Base-by-base conservation (phyloP, 2,888 invertebrate species). In the Luperina testacea region DNA sequence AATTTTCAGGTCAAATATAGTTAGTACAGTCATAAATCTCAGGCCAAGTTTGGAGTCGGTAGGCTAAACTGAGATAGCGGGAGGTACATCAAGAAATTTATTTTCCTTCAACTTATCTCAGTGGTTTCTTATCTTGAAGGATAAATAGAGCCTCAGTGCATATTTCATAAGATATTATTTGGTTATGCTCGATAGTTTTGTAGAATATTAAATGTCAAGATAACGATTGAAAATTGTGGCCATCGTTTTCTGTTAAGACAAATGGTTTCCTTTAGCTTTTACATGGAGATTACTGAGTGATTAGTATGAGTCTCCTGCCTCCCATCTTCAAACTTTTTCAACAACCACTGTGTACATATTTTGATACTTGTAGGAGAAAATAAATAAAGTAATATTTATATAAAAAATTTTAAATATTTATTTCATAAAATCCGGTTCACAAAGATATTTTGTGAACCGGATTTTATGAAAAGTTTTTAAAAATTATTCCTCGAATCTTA, bases 1-100 rank as follows among this genome's bases (percentile, higher is more conserved):
- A 91, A 90, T 89, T 91, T 89, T 87, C 83, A 87, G 87, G 90
- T 90, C 91, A 91, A 91, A 90, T 92, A 90, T 90, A 90, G 90
- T 92, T 90, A 83, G 89, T 84, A 87, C 86, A 83, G 87, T 85
- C 84, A 91, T 92, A 92, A 92, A 92, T 92, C 87, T 90, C 32
- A 75, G 71, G 32, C 57, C 53, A 92, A 91, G 84, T 92, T 92
- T 87, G 79, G 79, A 91, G 88, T 89, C 81, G 86, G 89, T 87
- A 89, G 87, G 86, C 88, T 79, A 82, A 87, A 88, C 88, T 88
- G 85, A 90, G 89, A 88, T 86, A 84, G 81, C 78, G 86, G 68
- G 65, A 80, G 81, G 78, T 85, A 83, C 77, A 76, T 82, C 85
- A 83, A 65, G 61, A 77, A 84, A 84, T 87, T 77, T 83, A 83